Evolutionary conservation across 2,888 invertebrate species (phyloP).

Genomic region (Saturnia japonica): DNA sequence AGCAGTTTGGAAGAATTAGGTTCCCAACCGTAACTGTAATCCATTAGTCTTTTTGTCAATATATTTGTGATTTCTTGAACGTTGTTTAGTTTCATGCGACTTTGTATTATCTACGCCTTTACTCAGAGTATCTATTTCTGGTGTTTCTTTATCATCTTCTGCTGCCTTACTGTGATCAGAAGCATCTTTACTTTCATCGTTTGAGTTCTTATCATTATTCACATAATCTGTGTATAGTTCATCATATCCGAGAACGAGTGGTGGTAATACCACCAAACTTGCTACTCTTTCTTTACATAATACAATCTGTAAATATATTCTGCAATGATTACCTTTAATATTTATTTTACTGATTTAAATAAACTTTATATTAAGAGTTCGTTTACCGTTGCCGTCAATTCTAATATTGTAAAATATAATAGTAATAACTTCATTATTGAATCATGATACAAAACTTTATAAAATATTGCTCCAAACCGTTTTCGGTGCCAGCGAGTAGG

Average conservation of each 20-base stretch:
- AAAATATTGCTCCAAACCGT: neutral
- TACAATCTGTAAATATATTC: neutral
- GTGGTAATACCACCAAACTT: slow-evolving; percentile 61
- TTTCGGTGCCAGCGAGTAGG: neutral
- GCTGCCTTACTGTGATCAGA: slow-evolving; percentile 16
- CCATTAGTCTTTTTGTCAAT: neutral
- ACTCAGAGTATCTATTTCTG: neutral
- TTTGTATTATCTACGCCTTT: neutral
- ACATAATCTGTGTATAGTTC: slow-evolving; percentile 48
- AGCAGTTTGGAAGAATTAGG: neutral
- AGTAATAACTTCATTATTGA: slow-evolving; percentile 23
- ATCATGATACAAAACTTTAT: slow-evolving; percentile 20
- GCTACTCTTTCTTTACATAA: slow-evolving; percentile 44
- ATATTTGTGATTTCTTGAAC: neutral
- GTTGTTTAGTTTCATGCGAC: neutral
- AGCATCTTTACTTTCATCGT: slow-evolving; percentile 17
- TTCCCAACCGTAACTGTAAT: neutral
- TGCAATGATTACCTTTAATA: neutral
- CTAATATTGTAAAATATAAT: slow-evolving; percentile 11
- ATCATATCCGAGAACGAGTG: slow-evolving; percentile 64
- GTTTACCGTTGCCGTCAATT: neutral
- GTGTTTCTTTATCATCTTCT: neutral
- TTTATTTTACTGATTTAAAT: neutral
- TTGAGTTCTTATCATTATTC: slow-evolving; percentile 20
- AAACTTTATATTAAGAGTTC: slow-evolving; percentile 15